phyloP scores from a whole-genome alignment of 2,888 invertebrate genomes.

The Apamea crenata region DNA sequence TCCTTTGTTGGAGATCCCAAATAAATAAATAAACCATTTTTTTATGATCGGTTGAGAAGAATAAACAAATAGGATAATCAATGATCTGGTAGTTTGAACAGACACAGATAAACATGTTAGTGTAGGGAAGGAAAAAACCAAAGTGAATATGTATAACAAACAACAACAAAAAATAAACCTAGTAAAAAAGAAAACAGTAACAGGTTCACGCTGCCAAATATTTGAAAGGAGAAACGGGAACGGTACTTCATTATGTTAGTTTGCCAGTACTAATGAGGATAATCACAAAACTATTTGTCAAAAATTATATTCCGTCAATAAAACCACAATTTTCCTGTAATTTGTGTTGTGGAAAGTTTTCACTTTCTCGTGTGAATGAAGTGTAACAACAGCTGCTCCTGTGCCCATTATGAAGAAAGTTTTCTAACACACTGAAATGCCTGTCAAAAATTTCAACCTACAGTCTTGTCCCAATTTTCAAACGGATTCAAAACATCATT shows the following conservation, averaged over 20 bases:
- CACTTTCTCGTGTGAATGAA: slow-evolving; percentile 47
- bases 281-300: slow-evolving; percentile 6
- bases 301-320: slow-evolving; percentile 23
- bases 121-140: not conserved
- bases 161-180: too few species aligned
- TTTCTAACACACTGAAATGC: slow-evolving; percentile 64
- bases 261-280: not conserved
- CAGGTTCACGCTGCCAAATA: not conserved
- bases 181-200: not conserved
- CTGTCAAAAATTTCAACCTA: slow-evolving; percentile 69
- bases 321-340: slow-evolving; percentile 26
- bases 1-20: not conserved
- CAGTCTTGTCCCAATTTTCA: slow-evolving; percentile 60
- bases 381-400: slow-evolving; percentile 63
- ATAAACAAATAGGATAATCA: not conserved
- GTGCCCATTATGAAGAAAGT: slow-evolving; percentile 62
- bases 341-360: slow-evolving; percentile 16
- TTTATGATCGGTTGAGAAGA: not conserved
- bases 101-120: not conserved
- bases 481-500: slow-evolving; percentile 67
- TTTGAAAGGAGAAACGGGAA: not conserved
- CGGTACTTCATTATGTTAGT: not conserved
- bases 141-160: not conserved
- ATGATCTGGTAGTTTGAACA: slow-evolving; percentile 1
- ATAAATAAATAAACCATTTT: not conserved